These are phyloP conservation scores for Mesocentrotus franciscanus DNA, from an alignment of 53 echinoderm and acorn worm species.

Conservation along the genomic window DNA sequence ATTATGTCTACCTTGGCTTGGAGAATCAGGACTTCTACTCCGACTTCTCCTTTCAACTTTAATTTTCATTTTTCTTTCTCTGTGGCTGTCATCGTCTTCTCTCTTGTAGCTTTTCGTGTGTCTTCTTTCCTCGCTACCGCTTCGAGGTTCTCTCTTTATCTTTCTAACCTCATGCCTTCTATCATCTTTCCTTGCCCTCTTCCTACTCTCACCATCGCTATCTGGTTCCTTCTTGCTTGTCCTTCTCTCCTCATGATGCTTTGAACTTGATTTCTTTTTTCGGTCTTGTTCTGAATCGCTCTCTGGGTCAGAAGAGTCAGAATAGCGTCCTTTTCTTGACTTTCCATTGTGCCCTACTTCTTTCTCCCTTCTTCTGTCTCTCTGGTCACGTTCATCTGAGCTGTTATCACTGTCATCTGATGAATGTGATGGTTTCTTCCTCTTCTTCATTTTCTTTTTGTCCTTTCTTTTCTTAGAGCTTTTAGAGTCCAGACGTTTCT, in stretches of 20 bases:
- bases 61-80: slow-evolving; percentile 54
- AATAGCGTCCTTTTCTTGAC: not conserved
- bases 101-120: slow-evolving; percentile 9
- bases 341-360: not conserved
- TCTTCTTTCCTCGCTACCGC: slow-evolving; percentile 30
- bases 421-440: slow-evolving; percentile 17
- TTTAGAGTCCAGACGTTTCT: slow-evolving; percentile 61
- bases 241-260: not conserved
- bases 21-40: slow-evolving; percentile 52
- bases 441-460: slow-evolving; percentile 68
- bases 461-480: slow-evolving; percentile 70
- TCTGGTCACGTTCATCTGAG: not conserved
- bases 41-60: slow-evolving; percentile 61
- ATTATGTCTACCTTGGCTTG: not conserved
- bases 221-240: slow-evolving; percentile 48
- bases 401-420: slow-evolving; percentile 37
- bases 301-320: not conserved
- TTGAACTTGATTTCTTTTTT: not conserved
- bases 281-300: slow-evolving; percentile 16
- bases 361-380: not conserved
- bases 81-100: slow-evolving; percentile 29
- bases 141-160: slow-evolving; percentile 46
- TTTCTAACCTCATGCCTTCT: slow-evolving; percentile 4
- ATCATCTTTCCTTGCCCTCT: slow-evolving; percentile 49
- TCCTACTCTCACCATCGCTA: slow-evolving; percentile 47